phyloP scores from a whole-genome alignment of 2,113 vertebrate genomes.

The Bungarus multicinctus region DNA sequence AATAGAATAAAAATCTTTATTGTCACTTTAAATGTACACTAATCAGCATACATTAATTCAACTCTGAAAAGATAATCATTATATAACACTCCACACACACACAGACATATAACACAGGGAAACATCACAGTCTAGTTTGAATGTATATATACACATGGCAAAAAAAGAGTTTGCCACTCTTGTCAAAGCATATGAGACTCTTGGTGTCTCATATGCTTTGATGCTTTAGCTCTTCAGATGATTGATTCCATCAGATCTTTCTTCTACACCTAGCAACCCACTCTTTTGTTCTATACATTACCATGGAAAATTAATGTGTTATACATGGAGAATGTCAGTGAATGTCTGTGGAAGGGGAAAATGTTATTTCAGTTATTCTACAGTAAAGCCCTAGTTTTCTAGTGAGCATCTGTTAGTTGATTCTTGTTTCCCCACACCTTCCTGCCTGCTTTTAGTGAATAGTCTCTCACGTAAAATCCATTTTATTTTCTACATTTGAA shows the following conservation, averaged over 20 bases:
- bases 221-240: neutral
- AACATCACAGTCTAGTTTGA: too few species aligned
- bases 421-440: neutral
- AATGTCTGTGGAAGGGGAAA: neutral
- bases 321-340: neutral
- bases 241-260: neutral
- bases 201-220: neutral
- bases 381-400: neutral
- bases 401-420: neutral
- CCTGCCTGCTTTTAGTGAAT: neutral
- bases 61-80: too few species aligned
- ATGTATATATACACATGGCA: too few species aligned
- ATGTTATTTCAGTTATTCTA: neutral
- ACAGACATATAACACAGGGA: too few species aligned
- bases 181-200: neutral
- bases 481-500: neutral
- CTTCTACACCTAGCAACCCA: neutral
- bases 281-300: neutral
- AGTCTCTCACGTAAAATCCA: neutral
- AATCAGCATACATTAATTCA: too few species aligned
- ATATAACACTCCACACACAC: too few species aligned
- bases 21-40: too few species aligned
- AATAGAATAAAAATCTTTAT: too few species aligned
- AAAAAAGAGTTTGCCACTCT: neutral
- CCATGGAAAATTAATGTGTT: neutral